These are phyloP conservation scores for Metopolophium dirhodum DNA, from an alignment of 1,140 invertebrate genomes.

Conservation along the genomic window DNA sequence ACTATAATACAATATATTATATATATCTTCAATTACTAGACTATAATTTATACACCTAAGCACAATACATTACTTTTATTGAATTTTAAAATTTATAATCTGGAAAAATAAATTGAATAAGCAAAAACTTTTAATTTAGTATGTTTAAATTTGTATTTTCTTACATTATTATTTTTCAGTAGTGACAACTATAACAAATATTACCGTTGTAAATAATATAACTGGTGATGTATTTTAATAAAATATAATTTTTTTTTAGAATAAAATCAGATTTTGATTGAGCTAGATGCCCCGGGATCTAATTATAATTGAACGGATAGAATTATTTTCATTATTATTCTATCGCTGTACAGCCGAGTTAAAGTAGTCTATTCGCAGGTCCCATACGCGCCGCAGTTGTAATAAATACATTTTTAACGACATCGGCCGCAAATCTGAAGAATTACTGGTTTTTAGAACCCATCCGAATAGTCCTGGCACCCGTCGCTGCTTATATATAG, in stretches of 20 bases:
- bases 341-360: no score
- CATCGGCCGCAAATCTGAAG: not conserved
- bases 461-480: not conserved
- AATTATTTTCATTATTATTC: not conserved
- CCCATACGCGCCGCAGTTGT: not conserved
- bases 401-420: conserved; percentile 18
- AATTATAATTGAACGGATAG: not conserved
- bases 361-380: not conserved
- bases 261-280: no score
- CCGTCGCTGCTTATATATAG: not conserved
- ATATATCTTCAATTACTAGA: not conserved
- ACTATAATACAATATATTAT: not conserved
- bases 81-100: not conserved
- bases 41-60: not conserved
- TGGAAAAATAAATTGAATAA: not conserved
- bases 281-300: no score
- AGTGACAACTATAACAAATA: not conserved
- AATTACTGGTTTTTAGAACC: not conserved
- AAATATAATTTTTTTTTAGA: not conserved
- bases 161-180: not conserved
- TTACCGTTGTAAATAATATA: not conserved
- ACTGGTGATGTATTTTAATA: no score
- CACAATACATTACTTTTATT: not conserved
- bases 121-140: no score
- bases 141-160: not conserved